A percentile compares a stretch with the other conserved stretches of the same genome.
These are phyloP conservation scores for Hirtodrosophila alboralis DNA, from an alignment of 2,888 invertebrate genomes.

Conservation along the genomic window DNA sequence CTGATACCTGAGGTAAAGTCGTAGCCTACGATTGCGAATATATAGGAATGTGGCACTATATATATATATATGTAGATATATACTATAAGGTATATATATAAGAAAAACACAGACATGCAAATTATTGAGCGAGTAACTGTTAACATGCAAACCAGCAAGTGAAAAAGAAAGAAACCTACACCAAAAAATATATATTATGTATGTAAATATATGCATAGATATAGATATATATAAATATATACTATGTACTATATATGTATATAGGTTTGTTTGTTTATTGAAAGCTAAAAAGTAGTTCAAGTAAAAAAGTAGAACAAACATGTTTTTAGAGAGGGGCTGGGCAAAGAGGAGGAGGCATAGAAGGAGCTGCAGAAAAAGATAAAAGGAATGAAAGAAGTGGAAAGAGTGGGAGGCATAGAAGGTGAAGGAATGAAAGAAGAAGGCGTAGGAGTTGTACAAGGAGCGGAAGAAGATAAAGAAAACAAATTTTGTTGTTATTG, in stretches of 20 bases:
- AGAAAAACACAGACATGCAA: conserved; percentile 48
- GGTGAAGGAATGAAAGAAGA: conserved; percentile 2
- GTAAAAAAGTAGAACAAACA: conserved; percentile 48
- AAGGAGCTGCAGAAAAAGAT: conserved; percentile 4
- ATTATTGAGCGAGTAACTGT: conserved; percentile 47
- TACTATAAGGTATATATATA: no score
- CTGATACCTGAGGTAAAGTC: no score
- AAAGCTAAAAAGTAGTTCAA: conserved; percentile 48
- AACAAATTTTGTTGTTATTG: neutral
- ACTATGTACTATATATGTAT: conserved; percentile 11
- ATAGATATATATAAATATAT: conserved; percentile 10
- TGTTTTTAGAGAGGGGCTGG: no score
- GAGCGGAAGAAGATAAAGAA: conserved; percentile 6
- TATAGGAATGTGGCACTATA: conserved; percentile 10
- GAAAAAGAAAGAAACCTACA: conserved; percentile 59
- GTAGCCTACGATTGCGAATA: no score
- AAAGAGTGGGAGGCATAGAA: conserved; percentile 1
- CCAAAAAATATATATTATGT: conserved; percentile 35
- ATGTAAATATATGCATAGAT: conserved; percentile 7
- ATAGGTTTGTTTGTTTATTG: conserved; percentile 1
- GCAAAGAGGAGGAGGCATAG: conserved; percentile 3
- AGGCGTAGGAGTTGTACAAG: neutral
- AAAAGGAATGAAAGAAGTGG: no score
- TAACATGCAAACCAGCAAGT: conserved; percentile 69
- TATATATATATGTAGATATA: no score